These are phyloP conservation scores for Chrysoperla carnea DNA, from an alignment of 1,140 invertebrate species.

Conservation along the genomic window DNA sequence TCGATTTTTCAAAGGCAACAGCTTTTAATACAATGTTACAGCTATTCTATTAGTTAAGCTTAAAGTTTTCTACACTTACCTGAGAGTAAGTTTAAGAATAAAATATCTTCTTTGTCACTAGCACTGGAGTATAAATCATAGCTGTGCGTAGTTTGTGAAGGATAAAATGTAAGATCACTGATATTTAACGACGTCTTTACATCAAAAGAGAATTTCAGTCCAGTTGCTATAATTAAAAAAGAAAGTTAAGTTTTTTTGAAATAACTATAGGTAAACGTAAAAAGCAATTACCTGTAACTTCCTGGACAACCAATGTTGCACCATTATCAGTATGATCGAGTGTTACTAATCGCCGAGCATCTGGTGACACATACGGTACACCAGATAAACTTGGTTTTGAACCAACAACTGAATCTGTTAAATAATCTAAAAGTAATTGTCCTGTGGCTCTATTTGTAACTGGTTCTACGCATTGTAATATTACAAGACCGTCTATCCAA, in stretches of 20 bases:
- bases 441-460: conserved; percentile 40
- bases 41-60: too few relatives aligned
- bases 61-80: conserved; percentile 28
- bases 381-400: conserved; percentile 45
- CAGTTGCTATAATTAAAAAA: conserved; percentile 29
- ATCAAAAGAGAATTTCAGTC: conserved; percentile 54
- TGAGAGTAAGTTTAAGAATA: conserved; percentile 54
- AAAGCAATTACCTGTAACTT: conserved; percentile 34
- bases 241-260: not conserved
- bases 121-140: conserved; percentile 62
- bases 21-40: too few relatives aligned
- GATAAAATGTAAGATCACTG: conserved; percentile 61
- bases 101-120: conserved; percentile 53
- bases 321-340: conserved; percentile 37
- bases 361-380: conserved; percentile 50
- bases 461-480: conserved; percentile 53
- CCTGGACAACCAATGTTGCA: conserved; percentile 53
- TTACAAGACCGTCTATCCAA: conserved; percentile 46
- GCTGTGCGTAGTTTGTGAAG: conserved; percentile 52
- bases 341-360: conserved; percentile 51
- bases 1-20: too few relatives aligned
- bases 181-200: conserved; percentile 61
- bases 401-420: conserved; percentile 53
- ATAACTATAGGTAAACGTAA: not conserved
- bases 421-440: conserved; percentile 55